A percentile compares a stretch with the other conserved stretches of the same genome.
These are phyloP conservation scores for Pantala flavescens DNA, from an alignment of 1,140 invertebrate species.

Conservation along the genomic window DNA sequence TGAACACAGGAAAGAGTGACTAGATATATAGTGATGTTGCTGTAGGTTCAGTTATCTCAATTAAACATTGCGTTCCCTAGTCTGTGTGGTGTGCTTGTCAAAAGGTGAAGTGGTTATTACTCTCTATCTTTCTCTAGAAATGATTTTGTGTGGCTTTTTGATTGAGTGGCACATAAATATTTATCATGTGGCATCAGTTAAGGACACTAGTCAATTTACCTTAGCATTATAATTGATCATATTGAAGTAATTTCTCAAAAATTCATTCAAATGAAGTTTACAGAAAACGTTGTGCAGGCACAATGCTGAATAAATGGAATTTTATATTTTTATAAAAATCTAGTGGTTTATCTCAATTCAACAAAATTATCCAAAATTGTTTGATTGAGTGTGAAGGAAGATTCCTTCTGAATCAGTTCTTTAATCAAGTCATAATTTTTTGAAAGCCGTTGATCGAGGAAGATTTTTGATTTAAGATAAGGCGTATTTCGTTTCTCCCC, in stretches of 20 bases:
- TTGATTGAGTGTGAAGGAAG: not conserved
- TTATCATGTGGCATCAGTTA: not conserved
- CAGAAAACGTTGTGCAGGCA: conserved; percentile 19
- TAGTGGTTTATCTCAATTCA: conserved; percentile 17
- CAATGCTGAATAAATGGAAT: conserved; percentile 21
- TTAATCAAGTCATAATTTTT: not conserved
- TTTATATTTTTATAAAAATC: conserved; percentile 23
- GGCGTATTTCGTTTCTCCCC: conserved; percentile 24
- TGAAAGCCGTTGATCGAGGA: conserved; percentile 18
- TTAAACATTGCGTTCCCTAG: not conserved
- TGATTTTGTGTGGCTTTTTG: not conserved
- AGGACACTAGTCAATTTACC: not conserved
- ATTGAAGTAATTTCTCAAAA: not conserved
- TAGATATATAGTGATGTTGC: not conserved
- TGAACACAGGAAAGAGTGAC: conserved; percentile 19
- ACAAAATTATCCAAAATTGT: conserved; percentile 11
- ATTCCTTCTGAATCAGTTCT: not conserved
- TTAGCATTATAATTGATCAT: not conserved
- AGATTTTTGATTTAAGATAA: conserved; percentile 15
- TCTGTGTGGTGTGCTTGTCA: conserved; percentile 4
- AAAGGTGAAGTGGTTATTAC: not conserved
- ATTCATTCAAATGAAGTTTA: not conserved
- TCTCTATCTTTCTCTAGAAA: not conserved
- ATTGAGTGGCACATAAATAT: not conserved
- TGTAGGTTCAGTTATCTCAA: not conserved